phyloP scores from a whole-genome alignment of 2,113 vertebrate species.

The Cranoglanis bouderius region DNA sequence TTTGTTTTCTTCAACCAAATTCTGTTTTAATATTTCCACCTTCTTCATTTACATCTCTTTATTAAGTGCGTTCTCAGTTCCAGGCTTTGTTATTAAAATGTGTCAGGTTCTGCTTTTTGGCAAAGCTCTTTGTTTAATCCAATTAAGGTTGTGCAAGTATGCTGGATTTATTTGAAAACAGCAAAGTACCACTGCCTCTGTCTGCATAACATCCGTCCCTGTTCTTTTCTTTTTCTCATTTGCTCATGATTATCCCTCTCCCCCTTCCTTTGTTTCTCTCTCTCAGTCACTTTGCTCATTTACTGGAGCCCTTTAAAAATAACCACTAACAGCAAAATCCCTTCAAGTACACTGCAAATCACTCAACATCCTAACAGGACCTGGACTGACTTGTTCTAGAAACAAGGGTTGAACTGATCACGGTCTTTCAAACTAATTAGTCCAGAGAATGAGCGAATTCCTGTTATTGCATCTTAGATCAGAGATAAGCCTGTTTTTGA shows the following conservation, averaged over 20 bases:
- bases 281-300: background rate
- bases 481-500: conserved; percentile 26
- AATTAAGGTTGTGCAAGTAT: conserved; percentile 16
- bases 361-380: background rate
- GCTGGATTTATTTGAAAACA: background rate
- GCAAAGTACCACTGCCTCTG: background rate
- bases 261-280: background rate
- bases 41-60: background rate
- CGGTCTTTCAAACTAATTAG: conserved; percentile 1
- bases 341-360: background rate
- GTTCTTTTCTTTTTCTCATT: background rate
- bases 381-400: background rate
- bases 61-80: background rate
- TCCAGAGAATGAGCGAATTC: background rate
- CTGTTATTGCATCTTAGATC: background rate
- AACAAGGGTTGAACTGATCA: background rate
- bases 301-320: background rate
- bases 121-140: conserved; percentile 31
- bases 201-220: background rate
- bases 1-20: background rate
- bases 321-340: background rate
- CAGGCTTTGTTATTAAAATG: background rate
- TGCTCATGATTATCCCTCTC: background rate
- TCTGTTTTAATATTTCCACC: background rate
- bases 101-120: conserved; percentile 35